Conservation (phyloP, 2,888 invertebrate genomes). For the Brachypterus glaber region DNA sequence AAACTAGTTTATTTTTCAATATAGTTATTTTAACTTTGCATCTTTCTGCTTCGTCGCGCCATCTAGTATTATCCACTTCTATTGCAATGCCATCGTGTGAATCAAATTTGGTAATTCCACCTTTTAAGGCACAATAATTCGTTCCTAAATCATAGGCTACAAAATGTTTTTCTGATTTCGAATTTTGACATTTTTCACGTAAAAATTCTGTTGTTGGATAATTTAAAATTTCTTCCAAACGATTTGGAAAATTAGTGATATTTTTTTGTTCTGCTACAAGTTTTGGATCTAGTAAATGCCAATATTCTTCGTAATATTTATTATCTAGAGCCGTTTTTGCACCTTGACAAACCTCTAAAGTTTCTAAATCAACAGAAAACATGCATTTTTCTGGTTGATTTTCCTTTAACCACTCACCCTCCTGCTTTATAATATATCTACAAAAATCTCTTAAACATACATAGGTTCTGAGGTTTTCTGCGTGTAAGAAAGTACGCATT, state of each 20-base stretch:
- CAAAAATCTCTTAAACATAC: too few relatives aligned
- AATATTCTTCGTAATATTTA: conserved; percentile 12
- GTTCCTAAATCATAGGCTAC: conserved; percentile 26
- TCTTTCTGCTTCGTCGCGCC: conserved; percentile 22
- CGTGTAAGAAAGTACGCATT: too few relatives aligned
- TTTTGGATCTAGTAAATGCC: neutral
- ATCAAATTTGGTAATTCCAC: conserved; percentile 25
- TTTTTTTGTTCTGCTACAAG: neutral
- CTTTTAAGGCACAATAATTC: conserved; percentile 21
- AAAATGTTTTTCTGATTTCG: conserved; percentile 12
- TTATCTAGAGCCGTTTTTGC: conserved; percentile 3
- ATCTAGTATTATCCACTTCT: conserved; percentile 25
- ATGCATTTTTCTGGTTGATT: too few relatives aligned
- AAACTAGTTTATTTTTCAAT: conserved; percentile 19
- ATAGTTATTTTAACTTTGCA: conserved; percentile 23
- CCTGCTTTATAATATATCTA: too few relatives aligned
- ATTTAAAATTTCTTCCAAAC: conserved; percentile 19
- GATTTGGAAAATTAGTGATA: conserved; percentile 19
- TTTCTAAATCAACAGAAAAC: too few relatives aligned
- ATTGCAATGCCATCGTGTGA: conserved; percentile 29
- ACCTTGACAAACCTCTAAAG: conserved; percentile 11
- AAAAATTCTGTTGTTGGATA: conserved; percentile 20
- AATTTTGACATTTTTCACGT: conserved; percentile 4
- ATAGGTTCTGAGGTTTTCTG: too few relatives aligned
- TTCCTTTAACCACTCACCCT: too few relatives aligned